Evolutionary conservation across 2,888 invertebrate species (phyloP).

Genomic region (Tenthredo distinguenda): DNA sequence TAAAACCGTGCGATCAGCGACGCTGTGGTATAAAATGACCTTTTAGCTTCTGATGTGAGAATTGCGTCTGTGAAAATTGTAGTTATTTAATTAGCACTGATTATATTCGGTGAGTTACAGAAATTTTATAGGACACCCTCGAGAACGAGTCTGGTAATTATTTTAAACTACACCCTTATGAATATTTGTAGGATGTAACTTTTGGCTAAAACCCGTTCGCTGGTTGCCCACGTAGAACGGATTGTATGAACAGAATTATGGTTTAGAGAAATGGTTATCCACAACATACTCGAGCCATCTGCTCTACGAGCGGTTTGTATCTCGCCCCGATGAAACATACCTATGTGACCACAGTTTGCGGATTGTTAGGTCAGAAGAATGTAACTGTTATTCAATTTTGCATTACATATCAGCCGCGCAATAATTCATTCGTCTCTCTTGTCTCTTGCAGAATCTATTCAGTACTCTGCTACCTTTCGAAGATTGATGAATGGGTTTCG

Average conservation of each 20-base stretch:
- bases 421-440: not conserved
- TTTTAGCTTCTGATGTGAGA: not conserved
- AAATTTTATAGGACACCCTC: not conserved
- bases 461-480: not conserved
- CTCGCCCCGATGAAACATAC: not conserved
- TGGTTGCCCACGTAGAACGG: not conserved
- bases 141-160: not conserved
- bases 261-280: slow-evolving; percentile 10
- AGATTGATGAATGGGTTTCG: not conserved
- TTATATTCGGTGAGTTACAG: not conserved
- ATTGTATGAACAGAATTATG: not conserved
- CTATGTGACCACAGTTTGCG: not conserved
- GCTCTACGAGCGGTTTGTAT: not conserved
- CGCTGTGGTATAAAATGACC: not conserved
- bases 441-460: not conserved
- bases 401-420: not conserved
- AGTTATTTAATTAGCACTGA: not conserved
- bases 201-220: not conserved
- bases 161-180: slow-evolving; percentile 7
- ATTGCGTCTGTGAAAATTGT: not conserved
- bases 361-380: not conserved
- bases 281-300: slow-evolving; percentile 20
- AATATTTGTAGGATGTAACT: slow-evolving; percentile 9
- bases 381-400: not conserved
- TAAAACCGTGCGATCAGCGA: not conserved